Percentiles rank a stretch among this genome's conserved stretches.
Conservation (phyloP, 2,797 vertebrate genomes). For the Gymnothorax reevesii region DNA sequence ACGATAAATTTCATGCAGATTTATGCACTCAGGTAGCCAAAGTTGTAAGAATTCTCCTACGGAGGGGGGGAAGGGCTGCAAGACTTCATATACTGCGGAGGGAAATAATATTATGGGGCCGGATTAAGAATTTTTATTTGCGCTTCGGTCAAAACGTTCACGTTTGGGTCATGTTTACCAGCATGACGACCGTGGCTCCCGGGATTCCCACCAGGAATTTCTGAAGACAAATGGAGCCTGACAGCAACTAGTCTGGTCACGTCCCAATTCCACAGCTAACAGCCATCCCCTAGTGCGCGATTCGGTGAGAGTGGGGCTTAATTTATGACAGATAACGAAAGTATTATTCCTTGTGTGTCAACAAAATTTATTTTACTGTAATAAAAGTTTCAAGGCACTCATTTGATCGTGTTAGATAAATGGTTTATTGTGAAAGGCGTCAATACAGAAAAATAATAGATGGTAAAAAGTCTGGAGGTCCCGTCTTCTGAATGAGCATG, state of each 20-base stretch:
- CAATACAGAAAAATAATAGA: slow-evolving; percentile 43
- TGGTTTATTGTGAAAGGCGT: slow-evolving; percentile 60
- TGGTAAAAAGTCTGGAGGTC: slow-evolving; percentile 17
- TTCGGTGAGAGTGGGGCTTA: background rate
- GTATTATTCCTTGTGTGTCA: background rate
- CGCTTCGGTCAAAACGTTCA: too few relatives aligned
- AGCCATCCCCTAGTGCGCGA: background rate
- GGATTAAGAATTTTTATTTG: too few relatives aligned
- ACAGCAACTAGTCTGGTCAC: background rate
- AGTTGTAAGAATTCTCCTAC: too few relatives aligned
- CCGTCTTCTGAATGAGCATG: background rate
- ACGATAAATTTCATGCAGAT: too few relatives aligned
- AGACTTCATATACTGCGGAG: too few relatives aligned
- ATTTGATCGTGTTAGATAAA: background rate
- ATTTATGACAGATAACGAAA: background rate
- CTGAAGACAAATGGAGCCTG: background rate
- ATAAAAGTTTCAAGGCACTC: background rate
- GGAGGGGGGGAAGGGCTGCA: too few relatives aligned
- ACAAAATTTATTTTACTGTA: background rate
- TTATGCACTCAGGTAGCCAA: too few relatives aligned
- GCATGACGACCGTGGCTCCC: background rate
- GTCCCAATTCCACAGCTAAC: background rate
- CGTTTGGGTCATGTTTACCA: background rate
- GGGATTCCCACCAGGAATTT: background rate
- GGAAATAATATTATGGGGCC: too few relatives aligned